Evolutionary conservation across 2,797 vertebrate species (phyloP).

Genomic region (Masticophis lateralis): DNA sequence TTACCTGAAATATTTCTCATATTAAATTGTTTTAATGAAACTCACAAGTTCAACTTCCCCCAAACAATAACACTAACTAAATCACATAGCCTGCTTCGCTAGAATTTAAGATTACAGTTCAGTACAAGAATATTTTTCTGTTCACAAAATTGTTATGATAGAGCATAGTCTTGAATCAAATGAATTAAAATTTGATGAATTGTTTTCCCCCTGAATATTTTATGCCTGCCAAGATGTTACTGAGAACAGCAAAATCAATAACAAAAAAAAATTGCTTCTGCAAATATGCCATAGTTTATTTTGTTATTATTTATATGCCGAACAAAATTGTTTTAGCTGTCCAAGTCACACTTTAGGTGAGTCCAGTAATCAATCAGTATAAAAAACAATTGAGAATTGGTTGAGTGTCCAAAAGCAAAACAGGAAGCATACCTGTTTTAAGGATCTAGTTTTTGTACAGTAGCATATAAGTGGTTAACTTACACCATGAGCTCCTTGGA

Average conservation of each 20-base stretch:
- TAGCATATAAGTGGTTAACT: constrained; percentile 54
- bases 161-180: constrained; percentile 14
- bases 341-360: not conserved
- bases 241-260: not conserved
- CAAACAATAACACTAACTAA: not conserved
- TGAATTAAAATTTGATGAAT: not conserved
- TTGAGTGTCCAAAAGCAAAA: not conserved
- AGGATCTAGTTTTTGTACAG: not conserved
- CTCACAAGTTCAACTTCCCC: too few relatives aligned
- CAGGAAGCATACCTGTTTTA: not conserved
- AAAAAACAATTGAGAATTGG: not conserved
- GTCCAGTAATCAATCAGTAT: not conserved
- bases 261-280: not conserved
- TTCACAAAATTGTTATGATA: not conserved
- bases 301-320: not conserved
- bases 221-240: constrained; percentile 16
- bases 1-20: not conserved
- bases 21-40: not conserved
- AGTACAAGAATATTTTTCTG: not conserved
- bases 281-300: not conserved
- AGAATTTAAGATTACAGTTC: not conserved
- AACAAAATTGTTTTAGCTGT: not conserved
- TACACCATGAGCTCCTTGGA: constrained; percentile 91
- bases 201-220: not conserved
- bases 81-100: not conserved